Base-by-base conservation (phyloP, 2,797 vertebrate genomes). In the Holocentrus rufus region DNA sequence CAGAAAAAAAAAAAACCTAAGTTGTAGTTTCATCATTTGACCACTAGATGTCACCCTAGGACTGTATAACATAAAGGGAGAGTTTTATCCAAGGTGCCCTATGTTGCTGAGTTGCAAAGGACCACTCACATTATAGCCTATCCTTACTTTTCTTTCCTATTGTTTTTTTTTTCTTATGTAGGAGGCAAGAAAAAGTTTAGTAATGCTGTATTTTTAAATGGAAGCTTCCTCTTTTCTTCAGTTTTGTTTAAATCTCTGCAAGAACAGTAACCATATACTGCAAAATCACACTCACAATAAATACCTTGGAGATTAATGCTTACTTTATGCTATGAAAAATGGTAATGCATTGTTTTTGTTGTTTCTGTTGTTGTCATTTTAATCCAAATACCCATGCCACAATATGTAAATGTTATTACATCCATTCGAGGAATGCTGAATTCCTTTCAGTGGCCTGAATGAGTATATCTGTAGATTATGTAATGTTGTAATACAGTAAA, bases 1-100 rank as follows among this genome's bases (percentile, higher is more conserved):
- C 7, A 22, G 11, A 1, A 15, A 17, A 49, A 20, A 20, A 5
- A 18, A 3, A 31, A 31, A 31, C 7, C 2, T 10, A 0, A 46
- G 34, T 0, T 69, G 44, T 0, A 34, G 0, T 66, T 73, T 56
- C 27, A 18, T 25, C 0, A 1, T 74, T 77, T 60, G 0, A 0
- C 88, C 92, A 88, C 91, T 90, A 92, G 91, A 90, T 92, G 92
- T 92, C 90, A 84, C 72, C 58, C 74, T 68, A 3, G 79, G 74
- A 86, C 76, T 84, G 67, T 49, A 27, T 27, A 91, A 88, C 14
- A 56, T 84, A 46, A 14, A 69, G 68, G 20, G 30, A 2, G 2
- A 10, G 7, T 22, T 0, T 4, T 39, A 36, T 22, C 10, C 1
- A 15, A 25, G 7, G 55, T 56, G 65, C 47, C 31, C 78, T 68